Percentiles rank a stretch among this genome's conserved stretches.
phyloP scores from a whole-genome alignment of 2,113 vertebrate genomes.

The Leuciscus idus region DNA sequence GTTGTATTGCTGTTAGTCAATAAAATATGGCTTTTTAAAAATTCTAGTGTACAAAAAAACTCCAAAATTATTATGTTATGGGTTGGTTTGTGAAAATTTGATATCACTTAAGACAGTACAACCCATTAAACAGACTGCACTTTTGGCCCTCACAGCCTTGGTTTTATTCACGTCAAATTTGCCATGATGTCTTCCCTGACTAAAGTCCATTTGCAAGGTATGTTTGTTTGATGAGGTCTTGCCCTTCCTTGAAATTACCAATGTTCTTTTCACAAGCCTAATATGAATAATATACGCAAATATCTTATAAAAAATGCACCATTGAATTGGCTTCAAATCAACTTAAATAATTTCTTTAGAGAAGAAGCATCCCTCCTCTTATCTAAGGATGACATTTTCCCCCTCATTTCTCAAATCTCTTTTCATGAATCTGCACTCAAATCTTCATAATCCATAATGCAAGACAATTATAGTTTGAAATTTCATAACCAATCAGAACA shows the following conservation, averaged over 20 bases:
- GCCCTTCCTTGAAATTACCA: not conserved
- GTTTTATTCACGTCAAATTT: not conserved
- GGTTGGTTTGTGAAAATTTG: not conserved
- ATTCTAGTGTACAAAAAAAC: not conserved
- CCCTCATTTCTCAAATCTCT: constrained; percentile 10
- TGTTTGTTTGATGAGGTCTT: constrained; percentile 18
- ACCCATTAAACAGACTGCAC: not conserved
- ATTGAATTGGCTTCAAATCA: constrained; percentile 15
- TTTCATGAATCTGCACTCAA: constrained; percentile 11
- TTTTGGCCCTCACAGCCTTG: not conserved
- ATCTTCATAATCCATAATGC: constrained; percentile 31
- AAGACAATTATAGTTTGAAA: constrained; percentile 45
- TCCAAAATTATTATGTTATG: not conserved
- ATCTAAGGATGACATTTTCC: not conserved
- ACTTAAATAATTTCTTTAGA: not conserved
- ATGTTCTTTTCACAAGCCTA: not conserved
- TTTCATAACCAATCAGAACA: constrained; percentile 42
- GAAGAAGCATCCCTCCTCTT: not conserved
- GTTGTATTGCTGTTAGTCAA: not conserved
- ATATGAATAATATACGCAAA: not conserved
- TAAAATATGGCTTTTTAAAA: not conserved
- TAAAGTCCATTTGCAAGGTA: not conserved
- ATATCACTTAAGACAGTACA: not conserved
- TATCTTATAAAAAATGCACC: not conserved
- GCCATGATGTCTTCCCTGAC: not conserved